These are phyloP conservation scores for Rhagoletis pomonella DNA, from an alignment of 1,140 invertebrate species.

Conservation along the genomic window DNA sequence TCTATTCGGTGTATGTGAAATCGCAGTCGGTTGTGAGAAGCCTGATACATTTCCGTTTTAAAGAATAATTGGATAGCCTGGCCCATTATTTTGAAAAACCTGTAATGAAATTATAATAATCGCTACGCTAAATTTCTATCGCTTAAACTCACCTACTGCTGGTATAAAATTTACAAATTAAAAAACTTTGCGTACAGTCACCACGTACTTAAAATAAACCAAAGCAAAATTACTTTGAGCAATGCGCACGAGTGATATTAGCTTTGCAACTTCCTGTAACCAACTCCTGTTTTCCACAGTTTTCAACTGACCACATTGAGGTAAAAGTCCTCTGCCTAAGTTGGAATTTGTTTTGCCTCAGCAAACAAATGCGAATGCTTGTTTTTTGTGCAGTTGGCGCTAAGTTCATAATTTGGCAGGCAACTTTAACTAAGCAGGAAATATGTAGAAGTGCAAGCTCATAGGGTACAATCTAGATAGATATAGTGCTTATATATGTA, in stretches of 20 bases:
- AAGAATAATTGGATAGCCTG: no score
- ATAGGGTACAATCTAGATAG: neutral
- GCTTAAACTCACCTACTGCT: no score
- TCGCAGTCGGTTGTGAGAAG: no score
- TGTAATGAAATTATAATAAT: no score
- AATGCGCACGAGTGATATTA: neutral
- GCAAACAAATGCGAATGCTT: neutral
- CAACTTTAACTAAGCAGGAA: neutral
- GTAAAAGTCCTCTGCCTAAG: neutral
- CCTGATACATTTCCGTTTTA: no score
- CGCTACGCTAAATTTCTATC: no score
- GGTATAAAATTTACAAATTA: no score
- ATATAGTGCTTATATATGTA: neutral
- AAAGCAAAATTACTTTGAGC: neutral
- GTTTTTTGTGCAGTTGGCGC: neutral
- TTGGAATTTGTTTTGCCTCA: neutral
- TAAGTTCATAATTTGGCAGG: slow-evolving; percentile 27
- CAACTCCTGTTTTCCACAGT: neutral
- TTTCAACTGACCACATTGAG: slow-evolving; percentile 17
- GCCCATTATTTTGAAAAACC: no score
- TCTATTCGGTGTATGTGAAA: no score
- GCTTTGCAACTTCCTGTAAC: neutral
- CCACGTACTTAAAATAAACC: no score
- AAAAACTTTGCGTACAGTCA: no score
- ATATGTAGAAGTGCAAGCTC: neutral